These are phyloP conservation scores for Syngnathus typhle DNA, from an alignment of 2,113 vertebrate genomes.

Conservation along the genomic window DNA sequence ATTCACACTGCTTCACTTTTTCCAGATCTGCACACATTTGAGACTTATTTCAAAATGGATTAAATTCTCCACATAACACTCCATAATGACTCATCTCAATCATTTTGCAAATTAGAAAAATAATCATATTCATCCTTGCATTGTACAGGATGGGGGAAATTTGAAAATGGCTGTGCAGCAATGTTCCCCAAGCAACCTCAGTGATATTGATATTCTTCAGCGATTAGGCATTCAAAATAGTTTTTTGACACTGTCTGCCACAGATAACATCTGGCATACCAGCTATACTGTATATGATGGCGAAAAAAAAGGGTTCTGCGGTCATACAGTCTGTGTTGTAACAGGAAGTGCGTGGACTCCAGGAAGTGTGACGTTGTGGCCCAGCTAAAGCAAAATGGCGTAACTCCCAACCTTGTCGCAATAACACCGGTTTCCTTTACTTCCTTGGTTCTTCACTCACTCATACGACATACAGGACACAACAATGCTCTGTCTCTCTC, in stretches of 20 bases:
- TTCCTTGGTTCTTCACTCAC: neutral
- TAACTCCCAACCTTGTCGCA: slow-evolving; percentile 3
- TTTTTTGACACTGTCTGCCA: neutral
- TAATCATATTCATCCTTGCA: too few species aligned
- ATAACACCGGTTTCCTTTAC: slow-evolving; percentile 31
- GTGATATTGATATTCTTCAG: too few species aligned
- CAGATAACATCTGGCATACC: neutral
- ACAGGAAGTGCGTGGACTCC: slow-evolving; percentile 14
- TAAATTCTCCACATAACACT: too few species aligned
- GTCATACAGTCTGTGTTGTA: neutral
- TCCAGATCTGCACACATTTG: too few species aligned
- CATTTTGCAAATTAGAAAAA: too few species aligned
- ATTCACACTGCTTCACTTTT: too few species aligned
- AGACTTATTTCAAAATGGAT: too few species aligned
- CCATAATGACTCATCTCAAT: too few species aligned
- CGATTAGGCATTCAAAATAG: neutral
- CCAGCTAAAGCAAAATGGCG: slow-evolving; percentile 19
- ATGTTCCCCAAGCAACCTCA: too few species aligned
- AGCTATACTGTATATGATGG: neutral
- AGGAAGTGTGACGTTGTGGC: slow-evolving; percentile 41
- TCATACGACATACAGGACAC: neutral
- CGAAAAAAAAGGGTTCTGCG: neutral
- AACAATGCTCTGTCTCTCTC: slow-evolving; percentile 4
- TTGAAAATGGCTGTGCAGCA: too few species aligned
- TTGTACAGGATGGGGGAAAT: too few species aligned